These are phyloP conservation scores for Melipona quadrifasciata DNA, from an alignment of 1,140 invertebrate genomes.

Conservation along the genomic window DNA sequence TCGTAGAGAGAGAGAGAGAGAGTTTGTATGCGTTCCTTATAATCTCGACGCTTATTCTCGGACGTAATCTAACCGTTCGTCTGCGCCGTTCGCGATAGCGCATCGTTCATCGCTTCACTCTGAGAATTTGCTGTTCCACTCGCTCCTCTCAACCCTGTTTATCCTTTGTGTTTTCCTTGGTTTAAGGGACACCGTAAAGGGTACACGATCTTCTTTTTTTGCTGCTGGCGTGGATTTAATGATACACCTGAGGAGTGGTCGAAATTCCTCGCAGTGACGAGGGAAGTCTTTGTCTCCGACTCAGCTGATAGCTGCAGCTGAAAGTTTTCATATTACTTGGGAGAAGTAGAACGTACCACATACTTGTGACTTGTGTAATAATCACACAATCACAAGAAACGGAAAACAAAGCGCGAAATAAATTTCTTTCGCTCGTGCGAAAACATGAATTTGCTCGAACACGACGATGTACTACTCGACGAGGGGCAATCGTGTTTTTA, in stretches of 20 bases:
- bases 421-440: not conserved
- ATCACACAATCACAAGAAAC: no score
- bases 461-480: not conserved
- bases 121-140: not conserved
- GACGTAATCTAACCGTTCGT: conserved; percentile 44
- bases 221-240: not conserved
- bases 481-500: not conserved
- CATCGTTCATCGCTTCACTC: not conserved
- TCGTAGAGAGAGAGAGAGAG: not conserved
- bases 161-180: conserved; percentile 9
- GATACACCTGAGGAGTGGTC: not conserved
- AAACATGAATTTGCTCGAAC: not conserved
- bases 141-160: not conserved
- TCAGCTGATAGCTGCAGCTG: not conserved
- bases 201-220: not conserved
- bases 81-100: conserved; percentile 17
- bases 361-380: no score
- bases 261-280: not conserved
- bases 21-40: conserved; percentile 33
- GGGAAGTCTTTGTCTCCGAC: not conserved
- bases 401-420: no score
- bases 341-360: not conserved
- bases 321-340: not conserved
- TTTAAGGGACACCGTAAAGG: not conserved
- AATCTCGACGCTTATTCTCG: conserved; percentile 48